Evolutionary conservation across 2,113 vertebrate genomes (phyloP).

Genomic region (Pachycephala philippinensis): DNA sequence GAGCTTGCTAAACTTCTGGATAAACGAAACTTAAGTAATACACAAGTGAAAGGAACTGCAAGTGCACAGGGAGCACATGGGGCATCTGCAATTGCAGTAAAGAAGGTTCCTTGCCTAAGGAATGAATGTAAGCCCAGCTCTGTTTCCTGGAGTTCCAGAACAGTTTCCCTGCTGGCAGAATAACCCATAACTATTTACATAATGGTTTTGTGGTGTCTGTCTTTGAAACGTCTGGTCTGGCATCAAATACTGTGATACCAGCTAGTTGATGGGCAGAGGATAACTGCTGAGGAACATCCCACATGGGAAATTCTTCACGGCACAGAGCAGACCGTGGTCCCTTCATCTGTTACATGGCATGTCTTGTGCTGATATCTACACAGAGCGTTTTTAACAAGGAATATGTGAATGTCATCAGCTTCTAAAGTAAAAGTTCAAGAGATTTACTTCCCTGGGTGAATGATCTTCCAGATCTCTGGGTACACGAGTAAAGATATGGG

Average conservation of each 20-base stretch:
- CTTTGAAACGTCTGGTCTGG: background rate
- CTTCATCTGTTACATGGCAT: background rate
- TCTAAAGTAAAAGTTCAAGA: background rate
- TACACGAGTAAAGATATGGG: background rate
- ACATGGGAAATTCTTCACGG: fast-evolving
- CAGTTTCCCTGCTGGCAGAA: background rate
- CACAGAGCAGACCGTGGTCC: background rate
- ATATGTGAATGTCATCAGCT: fast-evolving
- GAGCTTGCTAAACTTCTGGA: background rate
- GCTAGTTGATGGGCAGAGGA: background rate
- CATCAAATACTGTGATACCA: background rate
- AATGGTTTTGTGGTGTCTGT: background rate
- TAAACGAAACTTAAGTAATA: constrained; percentile 1
- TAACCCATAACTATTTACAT: background rate
- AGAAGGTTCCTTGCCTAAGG: background rate
- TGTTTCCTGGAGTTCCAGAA: background rate
- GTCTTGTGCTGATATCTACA: background rate
- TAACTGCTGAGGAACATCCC: background rate
- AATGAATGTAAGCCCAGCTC: background rate
- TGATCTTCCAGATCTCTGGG: background rate
- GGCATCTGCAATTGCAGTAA: background rate
- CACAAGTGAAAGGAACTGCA: background rate
- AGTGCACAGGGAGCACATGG: background rate
- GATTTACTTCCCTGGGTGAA: background rate
- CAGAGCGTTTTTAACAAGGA: background rate